Conservation (phyloP, 1,140 invertebrate species). For the Drosophila nigrodunni region DNA sequence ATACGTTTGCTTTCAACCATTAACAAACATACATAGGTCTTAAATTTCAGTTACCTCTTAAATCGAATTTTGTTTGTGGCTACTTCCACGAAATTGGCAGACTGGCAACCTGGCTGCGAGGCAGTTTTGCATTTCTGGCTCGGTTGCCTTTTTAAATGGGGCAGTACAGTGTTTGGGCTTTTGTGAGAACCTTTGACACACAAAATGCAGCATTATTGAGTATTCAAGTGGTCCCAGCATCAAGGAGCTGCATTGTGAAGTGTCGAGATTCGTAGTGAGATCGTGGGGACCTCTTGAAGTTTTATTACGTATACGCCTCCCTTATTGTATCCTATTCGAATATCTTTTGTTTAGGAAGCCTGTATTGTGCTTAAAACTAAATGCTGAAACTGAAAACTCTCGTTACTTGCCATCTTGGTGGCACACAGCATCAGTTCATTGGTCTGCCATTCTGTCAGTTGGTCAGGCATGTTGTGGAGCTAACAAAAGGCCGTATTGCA, state of each 20-base stretch:
- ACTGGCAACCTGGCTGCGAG: not conserved
- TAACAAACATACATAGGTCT: conserved; percentile 47
- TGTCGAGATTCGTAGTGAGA: conserved; percentile 46
- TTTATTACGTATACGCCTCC: conserved; percentile 75
- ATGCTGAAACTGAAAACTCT: conserved; percentile 1
- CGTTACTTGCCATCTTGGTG: conserved; percentile 12
- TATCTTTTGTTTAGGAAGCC: conserved; percentile 45
- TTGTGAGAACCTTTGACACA: conserved; percentile 73
- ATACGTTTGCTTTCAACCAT: conserved; percentile 27
- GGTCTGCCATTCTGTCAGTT: not conserved
- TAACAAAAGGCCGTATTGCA: conserved; percentile 4
- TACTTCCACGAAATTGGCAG: conserved; percentile 11
- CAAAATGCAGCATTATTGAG: conserved; percentile 75
- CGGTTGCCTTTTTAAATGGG: not conserved
- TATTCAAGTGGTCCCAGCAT: conserved; percentile 47
- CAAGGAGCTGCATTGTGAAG: not conserved
- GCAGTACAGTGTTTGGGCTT: conserved; percentile 54
- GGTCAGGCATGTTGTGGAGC: not conserved
- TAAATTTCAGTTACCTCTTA: conserved; percentile 53
- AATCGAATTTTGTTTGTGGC: conserved; percentile 46
- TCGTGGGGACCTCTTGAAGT: conserved; percentile 59
- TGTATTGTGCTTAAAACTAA: conserved; percentile 24
- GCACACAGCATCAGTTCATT: not conserved
- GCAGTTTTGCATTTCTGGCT: not conserved
- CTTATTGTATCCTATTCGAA: conserved; percentile 53